Conservation (phyloP, 2,888 invertebrate genomes). For the Rhyacophila evoluta region DNA sequence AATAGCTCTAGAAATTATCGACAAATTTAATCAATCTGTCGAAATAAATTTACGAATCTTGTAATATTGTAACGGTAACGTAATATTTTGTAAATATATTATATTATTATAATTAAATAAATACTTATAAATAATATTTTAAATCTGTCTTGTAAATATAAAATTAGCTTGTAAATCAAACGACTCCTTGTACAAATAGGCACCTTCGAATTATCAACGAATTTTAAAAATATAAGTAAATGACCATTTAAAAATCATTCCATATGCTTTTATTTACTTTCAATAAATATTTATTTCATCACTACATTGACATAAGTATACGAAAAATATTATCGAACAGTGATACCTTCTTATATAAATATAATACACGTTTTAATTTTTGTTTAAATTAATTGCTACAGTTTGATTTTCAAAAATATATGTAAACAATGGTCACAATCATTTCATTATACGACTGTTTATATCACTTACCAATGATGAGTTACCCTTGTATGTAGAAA, state of each 20-base stretch:
- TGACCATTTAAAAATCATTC: slow-evolving; percentile 43
- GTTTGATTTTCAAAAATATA: not conserved
- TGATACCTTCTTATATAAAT: slow-evolving; percentile 11
- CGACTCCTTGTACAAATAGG: slow-evolving; percentile 51
- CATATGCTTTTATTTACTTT: slow-evolving; percentile 17
- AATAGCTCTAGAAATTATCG: slow-evolving; percentile 30
- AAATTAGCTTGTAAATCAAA: slow-evolving; percentile 20
- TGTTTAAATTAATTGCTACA: not conserved
- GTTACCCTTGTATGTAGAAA: not conserved
- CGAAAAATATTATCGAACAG: slow-evolving; percentile 42
- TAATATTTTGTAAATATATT: slow-evolving; percentile 35
- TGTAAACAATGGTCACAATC: not conserved
- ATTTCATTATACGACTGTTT: not conserved
- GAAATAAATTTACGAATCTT: not conserved
- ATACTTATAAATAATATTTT: slow-evolving; percentile 30
- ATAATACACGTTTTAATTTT: too few species aligned
- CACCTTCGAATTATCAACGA: slow-evolving; percentile 52
- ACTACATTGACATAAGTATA: slow-evolving; percentile 40
- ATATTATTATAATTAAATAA: not conserved
- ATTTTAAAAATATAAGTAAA: slow-evolving; percentile 45
- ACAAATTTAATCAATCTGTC: not conserved
- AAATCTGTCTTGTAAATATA: slow-evolving; percentile 26
- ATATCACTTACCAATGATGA: not conserved
- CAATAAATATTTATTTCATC: slow-evolving; percentile 13
- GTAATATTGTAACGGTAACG: slow-evolving; percentile 31